These are phyloP conservation scores for Eupristina koningsbergeri DNA, from an alignment of 1,140 invertebrate species.

Conservation along the genomic window DNA sequence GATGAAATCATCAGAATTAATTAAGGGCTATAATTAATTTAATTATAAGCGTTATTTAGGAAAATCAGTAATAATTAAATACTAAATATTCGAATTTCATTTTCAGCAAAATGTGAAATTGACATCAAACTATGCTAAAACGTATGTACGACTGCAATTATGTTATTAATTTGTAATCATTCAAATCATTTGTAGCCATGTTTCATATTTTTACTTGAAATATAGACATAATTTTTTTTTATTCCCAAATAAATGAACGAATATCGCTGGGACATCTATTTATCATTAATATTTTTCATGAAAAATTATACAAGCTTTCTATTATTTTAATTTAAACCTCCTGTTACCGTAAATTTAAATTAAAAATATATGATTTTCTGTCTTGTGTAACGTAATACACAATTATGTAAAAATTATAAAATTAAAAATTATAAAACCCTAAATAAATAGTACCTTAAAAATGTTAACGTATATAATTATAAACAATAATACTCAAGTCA, in stretches of 20 bases:
- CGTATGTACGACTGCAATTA: slow-evolving; percentile 50
- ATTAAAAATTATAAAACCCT: too few species aligned
- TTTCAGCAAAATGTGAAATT: slow-evolving; percentile 47
- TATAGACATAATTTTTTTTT: neutral
- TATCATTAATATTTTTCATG: too few species aligned
- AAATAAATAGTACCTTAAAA: too few species aligned
- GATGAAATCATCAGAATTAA: neutral
- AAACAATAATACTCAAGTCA: too few species aligned
- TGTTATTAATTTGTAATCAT: slow-evolving; percentile 8
- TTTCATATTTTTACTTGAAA: neutral
- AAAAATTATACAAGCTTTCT: too few species aligned
- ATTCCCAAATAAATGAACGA: neutral
- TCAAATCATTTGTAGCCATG: neutral
- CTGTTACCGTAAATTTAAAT: too few species aligned
- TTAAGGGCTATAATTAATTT: neutral
- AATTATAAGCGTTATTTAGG: neutral
- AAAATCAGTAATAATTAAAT: neutral
- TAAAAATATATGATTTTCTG: too few species aligned
- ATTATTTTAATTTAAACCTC: too few species aligned
- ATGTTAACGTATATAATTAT: too few species aligned
- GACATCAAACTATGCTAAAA: slow-evolving; percentile 34
- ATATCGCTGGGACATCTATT: neutral
- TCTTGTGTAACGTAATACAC: too few species aligned
- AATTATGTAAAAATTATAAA: too few species aligned
- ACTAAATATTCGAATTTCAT: slow-evolving; percentile 33